A percentile compares a stretch with the other conserved stretches of the same genome.
Evolutionary conservation across 30 jellyfish, hydroid and myxozoan species (phyloP).

Genomic region (Aurelia aurita complex sp. Pacific): DNA sequence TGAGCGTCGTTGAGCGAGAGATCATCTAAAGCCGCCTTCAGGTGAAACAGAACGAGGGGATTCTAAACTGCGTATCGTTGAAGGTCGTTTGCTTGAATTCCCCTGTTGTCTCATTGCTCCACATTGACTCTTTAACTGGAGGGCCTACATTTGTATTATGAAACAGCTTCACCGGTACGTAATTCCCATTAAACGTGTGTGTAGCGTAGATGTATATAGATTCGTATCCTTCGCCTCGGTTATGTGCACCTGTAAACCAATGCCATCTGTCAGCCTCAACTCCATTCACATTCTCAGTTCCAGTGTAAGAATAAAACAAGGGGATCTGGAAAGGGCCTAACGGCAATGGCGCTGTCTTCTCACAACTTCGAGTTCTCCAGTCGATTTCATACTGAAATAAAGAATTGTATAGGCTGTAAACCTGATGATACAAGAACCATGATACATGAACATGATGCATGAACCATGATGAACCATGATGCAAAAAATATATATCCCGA

Average conservation of each 20-base stretch:
- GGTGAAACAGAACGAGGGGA: slow-evolving; percentile 55
- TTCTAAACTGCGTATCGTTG: slow-evolving; percentile 46
- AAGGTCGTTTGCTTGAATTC: slow-evolving; percentile 46
- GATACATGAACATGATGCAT: too few relatives aligned
- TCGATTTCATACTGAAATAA: slow-evolving; percentile 53
- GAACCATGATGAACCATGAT: too few relatives aligned
- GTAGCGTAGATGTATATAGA: slow-evolving; percentile 66
- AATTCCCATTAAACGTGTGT: slow-evolving; percentile 42
- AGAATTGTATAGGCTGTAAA: not conserved
- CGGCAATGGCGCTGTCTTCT: slow-evolving; percentile 41
- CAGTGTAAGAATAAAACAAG: slow-evolving; percentile 32
- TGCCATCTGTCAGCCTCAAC: slow-evolving; percentile 73
- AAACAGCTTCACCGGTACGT: slow-evolving; percentile 58
- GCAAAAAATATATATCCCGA: too few relatives aligned
- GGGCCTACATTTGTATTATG: slow-evolving; percentile 52
- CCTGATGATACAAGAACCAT: too few relatives aligned
- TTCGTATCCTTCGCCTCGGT: slow-evolving; percentile 56
- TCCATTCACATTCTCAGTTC: slow-evolving; percentile 60
- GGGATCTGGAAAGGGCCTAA: slow-evolving; percentile 67
- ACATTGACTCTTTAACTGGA: slow-evolving; percentile 29
- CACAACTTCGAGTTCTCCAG: slow-evolving; percentile 53
- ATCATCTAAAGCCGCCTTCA: not conserved
- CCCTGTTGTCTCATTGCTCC: slow-evolving; percentile 72
- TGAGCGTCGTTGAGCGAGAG: too few relatives aligned
- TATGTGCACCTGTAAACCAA: slow-evolving; percentile 62